Evolutionary conservation across 2,888 invertebrate species (phyloP), one percentile per base, ranked within the genome.

Genomic region (Ophioninae sp.): DNA sequence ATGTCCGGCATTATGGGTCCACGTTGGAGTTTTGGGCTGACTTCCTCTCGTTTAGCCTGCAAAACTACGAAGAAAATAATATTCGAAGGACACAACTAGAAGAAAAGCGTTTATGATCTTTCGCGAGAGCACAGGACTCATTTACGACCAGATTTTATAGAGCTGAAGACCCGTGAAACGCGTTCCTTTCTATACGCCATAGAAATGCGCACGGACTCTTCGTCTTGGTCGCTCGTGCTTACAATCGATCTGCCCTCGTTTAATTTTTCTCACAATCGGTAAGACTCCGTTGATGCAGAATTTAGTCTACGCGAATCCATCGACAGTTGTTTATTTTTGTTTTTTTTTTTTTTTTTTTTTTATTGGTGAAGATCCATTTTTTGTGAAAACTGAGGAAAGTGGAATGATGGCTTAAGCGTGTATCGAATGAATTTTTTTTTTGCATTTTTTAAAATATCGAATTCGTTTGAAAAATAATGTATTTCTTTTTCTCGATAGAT

Each of bases 61-160:
- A 39, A 61, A 70, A 72, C 50, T 50, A 37, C 50, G 56, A 23
- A 50, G 41, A 20, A 68, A 62, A 61, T 41, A 41, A 41, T 76
- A n/a, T 62, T 74, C 83, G 84, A 88, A 88, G 87, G 89, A 85
- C 87, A 57, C 65, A 17, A 39, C 20, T 37, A 56, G 30, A 41
- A 23, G 30, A 70, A 80, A 77, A 64, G 67, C 86, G 56, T 88
- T 89, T 87, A 89, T 84, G 87, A 88, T 84, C 75, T 76, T 81
- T 44, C 64, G 50, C 13, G 30, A 78, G 70, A 64, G 39, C 37
- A 56, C 50, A 20, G 7, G 0, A 17, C 65, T 73, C 75, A 84
- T 88, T 89, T 87, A 88, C 80, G 85, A 76, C 85, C 85, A n/a
- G 87, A 88, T 87, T 89, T 89, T 88, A 88, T 88, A 88, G 41